Evolutionary conservation across 2,888 invertebrate species (phyloP).

Genomic region (Lordiphosa andalusiaca): DNA sequence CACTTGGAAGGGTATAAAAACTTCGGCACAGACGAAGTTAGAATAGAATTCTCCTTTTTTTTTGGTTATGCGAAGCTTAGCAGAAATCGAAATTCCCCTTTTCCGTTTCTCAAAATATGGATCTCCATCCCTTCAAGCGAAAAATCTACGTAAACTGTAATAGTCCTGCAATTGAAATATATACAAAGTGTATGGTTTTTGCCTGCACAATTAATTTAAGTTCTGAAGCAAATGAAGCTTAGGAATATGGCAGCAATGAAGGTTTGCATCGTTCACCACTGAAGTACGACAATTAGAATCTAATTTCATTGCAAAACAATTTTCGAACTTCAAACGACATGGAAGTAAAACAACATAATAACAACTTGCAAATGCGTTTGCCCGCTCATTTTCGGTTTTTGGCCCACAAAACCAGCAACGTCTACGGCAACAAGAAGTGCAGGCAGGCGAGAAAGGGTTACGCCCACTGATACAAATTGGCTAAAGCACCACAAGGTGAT

Average conservation of each 20-base stretch:
- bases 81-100: too few species aligned
- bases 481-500: slow-evolving; percentile 56
- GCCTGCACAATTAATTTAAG: background rate
- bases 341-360: slow-evolving; percentile 33
- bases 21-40: too few species aligned
- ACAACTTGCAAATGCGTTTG: slow-evolving; percentile 52
- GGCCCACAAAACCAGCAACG: background rate
- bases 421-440: background rate
- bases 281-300: slow-evolving; percentile 54
- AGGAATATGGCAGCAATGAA: background rate
- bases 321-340: slow-evolving; percentile 54
- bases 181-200: too few species aligned
- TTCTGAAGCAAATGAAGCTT: background rate
- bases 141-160: too few species aligned
- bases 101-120: too few species aligned
- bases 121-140: too few species aligned
- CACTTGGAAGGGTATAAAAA: too few species aligned
- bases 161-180: too few species aligned
- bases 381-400: slow-evolving; percentile 48
- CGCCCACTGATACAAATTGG: slow-evolving; percentile 59
- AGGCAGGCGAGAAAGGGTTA: background rate
- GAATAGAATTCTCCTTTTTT: too few species aligned
- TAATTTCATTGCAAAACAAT: slow-evolving; percentile 71
- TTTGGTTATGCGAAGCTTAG: too few species aligned
- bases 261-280: slow-evolving; percentile 18